Conservation (phyloP, 2,113 vertebrate species). For the Lota lota region DNA sequence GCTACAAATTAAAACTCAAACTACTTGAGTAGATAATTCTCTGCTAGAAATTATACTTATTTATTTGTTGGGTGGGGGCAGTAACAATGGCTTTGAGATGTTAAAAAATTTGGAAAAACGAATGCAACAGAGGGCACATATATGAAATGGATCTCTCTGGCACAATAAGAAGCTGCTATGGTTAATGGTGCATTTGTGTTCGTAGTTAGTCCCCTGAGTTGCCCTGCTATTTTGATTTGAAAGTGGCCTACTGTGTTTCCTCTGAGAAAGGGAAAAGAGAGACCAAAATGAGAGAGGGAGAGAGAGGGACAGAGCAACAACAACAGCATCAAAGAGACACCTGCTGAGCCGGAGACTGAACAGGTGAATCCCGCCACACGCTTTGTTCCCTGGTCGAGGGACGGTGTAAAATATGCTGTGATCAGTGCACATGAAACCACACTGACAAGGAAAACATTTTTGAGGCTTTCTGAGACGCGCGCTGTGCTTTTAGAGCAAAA, state of each 20-base stretch:
- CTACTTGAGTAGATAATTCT: slow-evolving; percentile 19
- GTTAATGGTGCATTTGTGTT: slow-evolving; percentile 34
- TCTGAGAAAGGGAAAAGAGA: too few species aligned
- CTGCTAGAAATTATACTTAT: slow-evolving; percentile 7
- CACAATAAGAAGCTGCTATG: slow-evolving; percentile 38
- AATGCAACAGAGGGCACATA: slow-evolving; percentile 32
- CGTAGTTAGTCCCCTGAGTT: slow-evolving; percentile 13
- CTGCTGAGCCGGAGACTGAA: too few species aligned
- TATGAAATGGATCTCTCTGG: slow-evolving; percentile 37
- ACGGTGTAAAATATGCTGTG: too few species aligned
- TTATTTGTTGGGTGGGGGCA: neutral
- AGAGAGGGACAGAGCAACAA: neutral
- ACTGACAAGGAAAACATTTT: too few species aligned
- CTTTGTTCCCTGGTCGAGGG: too few species aligned
- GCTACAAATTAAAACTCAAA: slow-evolving; percentile 22
- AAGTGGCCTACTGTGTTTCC: neutral
- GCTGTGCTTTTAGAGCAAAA: too few species aligned
- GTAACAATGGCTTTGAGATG: slow-evolving; percentile 17
- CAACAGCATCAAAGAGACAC: slow-evolving; percentile 4
- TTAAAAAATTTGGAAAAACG: slow-evolving; percentile 33
- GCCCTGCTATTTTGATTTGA: neutral
- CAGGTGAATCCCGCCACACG: too few species aligned
- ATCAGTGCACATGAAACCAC: too few species aligned
- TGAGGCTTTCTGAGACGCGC: too few species aligned
- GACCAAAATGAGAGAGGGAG: too few species aligned